phyloP scores from a whole-genome alignment of 2,888 invertebrate species.

The Homarus gammarus region DNA sequence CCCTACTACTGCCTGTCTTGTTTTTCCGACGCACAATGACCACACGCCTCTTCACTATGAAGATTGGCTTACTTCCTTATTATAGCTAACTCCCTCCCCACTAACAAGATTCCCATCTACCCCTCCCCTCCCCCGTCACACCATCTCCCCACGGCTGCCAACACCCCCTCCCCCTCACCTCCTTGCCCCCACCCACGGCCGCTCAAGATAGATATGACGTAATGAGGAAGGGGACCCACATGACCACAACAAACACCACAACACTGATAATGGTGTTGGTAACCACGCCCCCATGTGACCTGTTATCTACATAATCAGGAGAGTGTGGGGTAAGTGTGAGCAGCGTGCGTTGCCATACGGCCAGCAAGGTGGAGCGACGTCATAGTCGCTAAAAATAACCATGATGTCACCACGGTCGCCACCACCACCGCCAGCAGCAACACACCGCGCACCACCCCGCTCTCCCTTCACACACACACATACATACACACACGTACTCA shows the following conservation, averaged over 20 bases:
- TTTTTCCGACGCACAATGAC: no score
- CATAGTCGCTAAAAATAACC: constrained; percentile 43
- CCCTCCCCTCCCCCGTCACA: not conserved
- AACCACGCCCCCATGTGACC: not conserved
- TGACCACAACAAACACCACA: not conserved
- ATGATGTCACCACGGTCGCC: constrained; percentile 48
- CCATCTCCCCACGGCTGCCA: not conserved
- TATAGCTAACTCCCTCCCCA: not conserved
- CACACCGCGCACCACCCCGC: not conserved
- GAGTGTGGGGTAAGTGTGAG: constrained; percentile 1
- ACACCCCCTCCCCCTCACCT: constrained; percentile 3
- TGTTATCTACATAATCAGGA: constrained; percentile 8
- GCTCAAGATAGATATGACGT: constrained; percentile 49
- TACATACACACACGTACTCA: not conserved
- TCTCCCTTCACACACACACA: constrained; percentile 13
- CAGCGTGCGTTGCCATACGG: constrained; percentile 6
- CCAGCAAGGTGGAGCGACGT: constrained; percentile 25
- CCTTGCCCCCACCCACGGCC: constrained; percentile 12
- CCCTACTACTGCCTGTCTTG: no score
- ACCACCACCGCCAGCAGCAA: constrained; percentile 1
- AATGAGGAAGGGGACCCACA: constrained; percentile 12
- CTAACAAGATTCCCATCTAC: constrained; percentile 1
- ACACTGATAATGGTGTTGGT: not conserved
- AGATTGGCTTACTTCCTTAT: not conserved
- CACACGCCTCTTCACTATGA: no score